Percentiles rank a stretch among this genome's conserved stretches.
Evolutionary conservation across 2,113 vertebrate genomes (phyloP).

Genomic region (Saccopteryx leptura): DNA sequence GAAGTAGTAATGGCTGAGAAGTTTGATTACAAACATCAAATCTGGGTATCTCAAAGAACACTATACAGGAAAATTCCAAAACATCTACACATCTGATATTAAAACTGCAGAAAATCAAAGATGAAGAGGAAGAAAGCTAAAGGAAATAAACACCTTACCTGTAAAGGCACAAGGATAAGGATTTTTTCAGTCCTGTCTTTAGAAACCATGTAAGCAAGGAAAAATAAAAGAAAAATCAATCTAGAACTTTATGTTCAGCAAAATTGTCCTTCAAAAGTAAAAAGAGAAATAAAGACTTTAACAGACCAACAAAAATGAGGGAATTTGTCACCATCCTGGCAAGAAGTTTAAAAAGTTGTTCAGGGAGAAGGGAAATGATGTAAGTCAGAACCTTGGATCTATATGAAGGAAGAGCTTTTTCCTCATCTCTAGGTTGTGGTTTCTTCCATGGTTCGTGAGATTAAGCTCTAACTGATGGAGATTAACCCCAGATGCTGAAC

Average conservation of each 20-base stretch:
- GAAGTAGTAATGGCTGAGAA: background rate
- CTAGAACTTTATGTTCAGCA: background rate
- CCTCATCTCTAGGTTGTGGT: background rate
- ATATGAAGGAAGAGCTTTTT: background rate
- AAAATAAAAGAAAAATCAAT: background rate
- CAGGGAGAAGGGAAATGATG: background rate
- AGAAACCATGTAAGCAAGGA: background rate
- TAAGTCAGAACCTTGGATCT: background rate
- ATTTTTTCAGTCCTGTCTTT: background rate
- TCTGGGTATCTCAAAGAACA: background rate
- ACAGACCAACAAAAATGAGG: constrained; percentile 12
- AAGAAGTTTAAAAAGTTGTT: background rate
- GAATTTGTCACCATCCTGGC: background rate
- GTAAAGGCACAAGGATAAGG: background rate
- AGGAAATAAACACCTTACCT: background rate
- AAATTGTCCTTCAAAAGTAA: background rate
- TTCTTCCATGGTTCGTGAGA: background rate
- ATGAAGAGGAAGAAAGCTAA: background rate
- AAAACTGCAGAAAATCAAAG: background rate
- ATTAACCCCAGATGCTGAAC: background rate
- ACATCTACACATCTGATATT: background rate
- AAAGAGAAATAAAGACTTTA: background rate
- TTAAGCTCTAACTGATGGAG: background rate
- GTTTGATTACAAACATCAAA: background rate
- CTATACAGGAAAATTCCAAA: background rate